Evolutionary conservation across 2,888 invertebrate genomes (phyloP), one percentile per base, ranked within the genome.

Genomic region (Notocelia uddmanniana): DNA sequence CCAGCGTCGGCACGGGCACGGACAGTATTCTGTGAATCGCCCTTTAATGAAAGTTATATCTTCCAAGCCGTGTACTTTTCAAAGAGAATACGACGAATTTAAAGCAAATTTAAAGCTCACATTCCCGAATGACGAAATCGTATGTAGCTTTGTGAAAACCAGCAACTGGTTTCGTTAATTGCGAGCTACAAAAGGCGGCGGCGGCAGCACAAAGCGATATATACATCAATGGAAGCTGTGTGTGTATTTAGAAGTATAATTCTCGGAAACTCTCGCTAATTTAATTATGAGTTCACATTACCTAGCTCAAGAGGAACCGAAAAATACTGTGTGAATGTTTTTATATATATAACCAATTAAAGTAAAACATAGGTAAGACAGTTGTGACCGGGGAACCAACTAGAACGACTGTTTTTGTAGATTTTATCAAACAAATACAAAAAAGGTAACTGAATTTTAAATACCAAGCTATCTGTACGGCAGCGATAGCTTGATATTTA

Each of bases 161-260:
- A 18, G 50, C 26, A 23, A 10, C 26, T n/a, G 45, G 21, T 52
- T 63, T 80, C 77, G 74, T 83, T 88, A 87, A 88, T 89, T 88
- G 85, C 83, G 74, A 73, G 74, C 69, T 74, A 68, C 31, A 58
- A 66, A 60, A 62, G 73, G 21, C 31, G 48, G 54, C 52, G 58
- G 21, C 23, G 48, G 54, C 52, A 60, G 31, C 66, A 67, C 71
- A 72, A 72, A 72, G 67, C 60, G 54, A 60, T 41, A 41, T 41
- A 6, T 31, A 37, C 19, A 21, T 58, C 66, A 31, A 19, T n/a
- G 52, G 41, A 66, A 21, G 9, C 45, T 21, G 34, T 41, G 26
- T 58, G 2, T 13, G 58, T 68, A 58, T 58, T 45, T 57, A 52
- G 31, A 34, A 52, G 34, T 19, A 63, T 63, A 63, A 63, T 63